Evolutionary conservation across 2,113 vertebrate species (phyloP).

Genomic region (Rhinopithecus roxellana): DNA sequence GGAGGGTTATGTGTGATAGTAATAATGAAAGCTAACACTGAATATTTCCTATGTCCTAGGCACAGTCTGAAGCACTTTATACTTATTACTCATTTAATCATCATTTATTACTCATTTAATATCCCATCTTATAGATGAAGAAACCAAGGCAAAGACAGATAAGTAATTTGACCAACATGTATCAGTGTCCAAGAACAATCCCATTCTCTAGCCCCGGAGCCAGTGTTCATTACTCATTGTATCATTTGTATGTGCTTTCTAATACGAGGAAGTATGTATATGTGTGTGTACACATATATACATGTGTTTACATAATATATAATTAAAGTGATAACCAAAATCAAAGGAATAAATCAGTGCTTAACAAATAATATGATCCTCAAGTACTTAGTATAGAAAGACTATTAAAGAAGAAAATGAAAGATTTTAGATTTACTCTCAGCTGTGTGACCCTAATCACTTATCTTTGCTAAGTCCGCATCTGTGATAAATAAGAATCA

Average conservation of each 20-base stretch:
- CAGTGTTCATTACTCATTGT: not conserved
- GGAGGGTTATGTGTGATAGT: not conserved
- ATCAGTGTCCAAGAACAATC: not conserved
- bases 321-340: slow-evolving; percentile 12
- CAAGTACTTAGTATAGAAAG: not conserved
- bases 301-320: not conserved
- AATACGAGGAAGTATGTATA: not conserved
- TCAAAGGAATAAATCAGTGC: not conserved
- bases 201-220: not conserved
- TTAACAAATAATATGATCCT: not conserved
- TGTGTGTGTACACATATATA: too few relatives aligned
- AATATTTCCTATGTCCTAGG: not conserved
- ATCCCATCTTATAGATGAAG: not conserved
- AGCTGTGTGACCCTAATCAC: too few relatives aligned
- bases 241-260: not conserved
- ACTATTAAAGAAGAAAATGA: not conserved
- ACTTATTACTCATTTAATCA: not conserved
- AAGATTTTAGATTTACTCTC: not conserved
- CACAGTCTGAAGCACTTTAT: not conserved
- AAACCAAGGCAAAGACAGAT: not conserved
- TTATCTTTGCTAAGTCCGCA: not conserved
- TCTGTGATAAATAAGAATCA: not conserved
- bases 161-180: not conserved
- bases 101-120: not conserved
- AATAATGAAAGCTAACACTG: not conserved